Evolutionary conservation across 1,140 invertebrate genomes (phyloP).

Genomic region (Liolophura sinensis): DNA sequence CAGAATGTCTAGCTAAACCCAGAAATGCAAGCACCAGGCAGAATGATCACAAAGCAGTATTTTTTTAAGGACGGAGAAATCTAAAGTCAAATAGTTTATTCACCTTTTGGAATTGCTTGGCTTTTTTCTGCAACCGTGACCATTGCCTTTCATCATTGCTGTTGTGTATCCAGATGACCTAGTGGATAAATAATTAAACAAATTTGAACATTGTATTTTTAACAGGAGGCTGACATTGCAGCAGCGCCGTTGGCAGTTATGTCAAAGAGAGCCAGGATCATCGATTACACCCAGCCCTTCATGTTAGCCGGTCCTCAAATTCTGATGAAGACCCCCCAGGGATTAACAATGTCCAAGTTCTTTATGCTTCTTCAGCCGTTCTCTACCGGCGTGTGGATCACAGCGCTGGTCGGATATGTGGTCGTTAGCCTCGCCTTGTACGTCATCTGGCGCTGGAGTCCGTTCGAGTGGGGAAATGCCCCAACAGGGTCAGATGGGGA

Average conservation of each 20-base stretch:
- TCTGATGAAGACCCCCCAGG: slow-evolving; percentile 37
- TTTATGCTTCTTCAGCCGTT: slow-evolving; percentile 96
- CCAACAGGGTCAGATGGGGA: slow-evolving; percentile 20
- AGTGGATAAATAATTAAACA: too few species aligned
- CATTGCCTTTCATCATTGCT: too few species aligned
- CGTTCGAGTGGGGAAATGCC: slow-evolving; percentile 78
- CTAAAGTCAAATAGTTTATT: too few species aligned
- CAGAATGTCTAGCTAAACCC: too few species aligned
- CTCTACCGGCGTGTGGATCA: slow-evolving; percentile 96
- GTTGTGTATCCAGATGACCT: too few species aligned
- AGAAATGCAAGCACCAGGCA: too few species aligned
- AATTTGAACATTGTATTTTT: too few species aligned
- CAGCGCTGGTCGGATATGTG: slow-evolving; percentile 69
- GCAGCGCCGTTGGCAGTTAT: slow-evolving; percentile 17
- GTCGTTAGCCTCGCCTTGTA: slow-evolving; percentile 92
- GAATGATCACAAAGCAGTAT: too few species aligned
- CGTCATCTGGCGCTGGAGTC: slow-evolving; percentile 88
- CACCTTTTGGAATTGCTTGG: too few species aligned
- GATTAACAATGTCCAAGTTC: slow-evolving; percentile 83
- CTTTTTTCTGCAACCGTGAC: too few species aligned
- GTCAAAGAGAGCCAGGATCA: neutral
- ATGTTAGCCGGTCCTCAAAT: slow-evolving; percentile 17
- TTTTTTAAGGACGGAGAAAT: too few species aligned
- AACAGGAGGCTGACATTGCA: slow-evolving; percentile 26
- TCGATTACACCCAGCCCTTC: slow-evolving; percentile 20